A percentile compares a stretch with the other conserved stretches of the same genome.
These are phyloP conservation scores for Chaetodon auriga DNA, from an alignment of 2,113 vertebrate species.

Conservation along the genomic window DNA sequence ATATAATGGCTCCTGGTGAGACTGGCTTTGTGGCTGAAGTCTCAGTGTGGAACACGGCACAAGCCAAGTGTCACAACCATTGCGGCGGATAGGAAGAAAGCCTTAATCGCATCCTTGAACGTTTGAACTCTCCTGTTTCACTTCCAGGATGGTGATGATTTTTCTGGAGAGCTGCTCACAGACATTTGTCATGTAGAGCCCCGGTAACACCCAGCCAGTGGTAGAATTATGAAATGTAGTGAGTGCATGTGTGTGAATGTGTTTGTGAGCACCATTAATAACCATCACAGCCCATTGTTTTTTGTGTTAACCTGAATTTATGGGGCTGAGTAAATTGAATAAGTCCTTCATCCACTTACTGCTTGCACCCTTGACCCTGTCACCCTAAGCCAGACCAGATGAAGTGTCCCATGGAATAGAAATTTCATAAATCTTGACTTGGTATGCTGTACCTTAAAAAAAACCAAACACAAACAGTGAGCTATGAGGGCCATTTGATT, in stretches of 20 bases:
- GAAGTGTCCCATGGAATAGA: conserved; percentile 74
- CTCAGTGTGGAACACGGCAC: conserved; percentile 47
- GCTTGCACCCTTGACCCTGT: conserved; percentile 54
- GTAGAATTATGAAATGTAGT: conserved; percentile 52
- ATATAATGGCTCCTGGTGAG: conserved; percentile 58
- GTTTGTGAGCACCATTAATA: conserved; percentile 62
- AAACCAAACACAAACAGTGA: conserved; percentile 15
- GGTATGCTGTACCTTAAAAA: conserved; percentile 53
- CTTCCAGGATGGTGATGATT: conserved; percentile 55
- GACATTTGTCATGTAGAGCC: conserved; percentile 53
- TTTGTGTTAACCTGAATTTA: conserved; percentile 53
- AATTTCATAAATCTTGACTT: conserved; percentile 78
- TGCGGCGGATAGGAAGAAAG: conserved; percentile 31
- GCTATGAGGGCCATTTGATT: conserved; percentile 56
- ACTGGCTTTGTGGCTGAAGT: conserved; percentile 58
- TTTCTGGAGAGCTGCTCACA: conserved; percentile 55
- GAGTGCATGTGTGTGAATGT: conserved; percentile 42
- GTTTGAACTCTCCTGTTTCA: conserved; percentile 68
- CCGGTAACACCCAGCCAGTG: conserved; percentile 20
- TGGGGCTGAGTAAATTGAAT: conserved; percentile 63
- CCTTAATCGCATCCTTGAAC: conserved; percentile 74
- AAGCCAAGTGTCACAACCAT: conserved; percentile 64
- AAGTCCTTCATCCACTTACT: conserved; percentile 66
- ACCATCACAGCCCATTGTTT: conserved; percentile 61
- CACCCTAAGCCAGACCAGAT: conserved; percentile 64